Evolutionary conservation across 2,113 vertebrate genomes (phyloP).

Genomic region (Pomatostomus ruficeps): DNA sequence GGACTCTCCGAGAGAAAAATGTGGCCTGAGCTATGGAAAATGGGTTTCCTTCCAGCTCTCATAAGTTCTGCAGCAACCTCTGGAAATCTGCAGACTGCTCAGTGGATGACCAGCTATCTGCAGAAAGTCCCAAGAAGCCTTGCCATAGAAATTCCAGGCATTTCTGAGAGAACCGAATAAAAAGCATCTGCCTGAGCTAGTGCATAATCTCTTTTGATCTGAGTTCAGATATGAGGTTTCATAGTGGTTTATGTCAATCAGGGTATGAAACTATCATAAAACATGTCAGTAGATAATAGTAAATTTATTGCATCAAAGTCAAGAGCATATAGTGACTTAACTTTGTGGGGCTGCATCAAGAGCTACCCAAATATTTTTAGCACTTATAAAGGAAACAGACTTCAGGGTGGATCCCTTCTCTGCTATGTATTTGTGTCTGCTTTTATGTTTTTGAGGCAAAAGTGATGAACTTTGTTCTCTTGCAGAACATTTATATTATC

Average conservation of each 20-base stretch:
- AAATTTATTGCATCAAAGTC: constrained; percentile 10
- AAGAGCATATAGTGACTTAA: background rate
- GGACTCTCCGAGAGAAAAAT: background rate
- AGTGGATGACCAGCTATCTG: background rate
- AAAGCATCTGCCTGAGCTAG: constrained; percentile 36
- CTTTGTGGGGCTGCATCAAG: background rate
- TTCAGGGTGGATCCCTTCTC: background rate
- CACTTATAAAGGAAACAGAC: background rate
- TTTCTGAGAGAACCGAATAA: constrained; percentile 23
- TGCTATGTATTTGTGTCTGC: background rate
- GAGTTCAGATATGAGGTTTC: constrained; percentile 34
- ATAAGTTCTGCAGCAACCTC: background rate
- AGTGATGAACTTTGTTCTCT: background rate
- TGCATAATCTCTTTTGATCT: constrained; percentile 28
- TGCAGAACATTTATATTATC: background rate
- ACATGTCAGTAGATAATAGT: background rate
- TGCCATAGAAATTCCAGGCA: constrained; percentile 33
- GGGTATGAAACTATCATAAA: background rate
- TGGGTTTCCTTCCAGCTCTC: background rate
- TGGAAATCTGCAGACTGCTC: background rate
- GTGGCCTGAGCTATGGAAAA: constrained; percentile 4
- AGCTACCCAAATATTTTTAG: constrained; percentile 21
- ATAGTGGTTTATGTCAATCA: constrained; percentile 1
- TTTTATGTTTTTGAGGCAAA: background rate
- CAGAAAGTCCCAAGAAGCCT: background rate